A percentile compares a stretch with the other conserved stretches of the same genome.
Evolutionary conservation across 2,888 invertebrate genomes (phyloP).

Genomic region (Dyspetes luteomarginatus): DNA sequence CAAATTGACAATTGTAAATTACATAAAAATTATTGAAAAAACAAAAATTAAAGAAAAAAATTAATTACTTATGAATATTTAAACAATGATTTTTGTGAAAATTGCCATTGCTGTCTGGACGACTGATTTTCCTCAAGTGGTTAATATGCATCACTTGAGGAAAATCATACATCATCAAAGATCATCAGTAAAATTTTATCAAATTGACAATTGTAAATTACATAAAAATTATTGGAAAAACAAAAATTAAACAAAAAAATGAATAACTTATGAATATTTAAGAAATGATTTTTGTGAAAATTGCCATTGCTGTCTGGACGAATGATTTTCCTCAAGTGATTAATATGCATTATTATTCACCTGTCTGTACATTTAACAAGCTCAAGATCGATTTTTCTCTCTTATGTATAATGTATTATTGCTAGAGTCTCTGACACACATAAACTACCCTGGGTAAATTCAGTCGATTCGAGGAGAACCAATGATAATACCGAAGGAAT

Average conservation of each 20-base stretch:
- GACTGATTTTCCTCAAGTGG: neutral
- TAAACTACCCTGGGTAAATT: conserved; percentile 38
- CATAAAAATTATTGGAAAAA: too few relatives aligned
- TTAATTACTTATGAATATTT: too few relatives aligned
- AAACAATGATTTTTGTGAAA: too few relatives aligned
- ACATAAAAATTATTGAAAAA: too few relatives aligned
- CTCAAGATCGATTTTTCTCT: conserved; percentile 51
- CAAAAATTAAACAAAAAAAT: too few relatives aligned
- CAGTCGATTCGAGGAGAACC: conserved; percentile 43
- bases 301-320: neutral
- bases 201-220: too few relatives aligned
- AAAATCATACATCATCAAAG: too few relatives aligned
- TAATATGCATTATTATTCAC: conserved; percentile 33
- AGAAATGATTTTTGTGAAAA: too few relatives aligned
- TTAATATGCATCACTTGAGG: conserved; percentile 23
- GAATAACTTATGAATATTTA: too few relatives aligned
- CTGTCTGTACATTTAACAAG: neutral
- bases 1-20: too few relatives aligned
- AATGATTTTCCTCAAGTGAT: neutral
- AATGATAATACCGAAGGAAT: conserved; percentile 45
- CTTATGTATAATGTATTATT: conserved; percentile 7
- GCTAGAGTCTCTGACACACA: conserved; percentile 40
- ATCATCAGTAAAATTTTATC: too few relatives aligned
- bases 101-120: neutral
- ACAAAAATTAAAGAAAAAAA: too few relatives aligned